Evolutionary conservation across 2,888 invertebrate species (phyloP), one percentile per base, ranked within the genome.

Genomic region (Phasia obesa): DNA sequence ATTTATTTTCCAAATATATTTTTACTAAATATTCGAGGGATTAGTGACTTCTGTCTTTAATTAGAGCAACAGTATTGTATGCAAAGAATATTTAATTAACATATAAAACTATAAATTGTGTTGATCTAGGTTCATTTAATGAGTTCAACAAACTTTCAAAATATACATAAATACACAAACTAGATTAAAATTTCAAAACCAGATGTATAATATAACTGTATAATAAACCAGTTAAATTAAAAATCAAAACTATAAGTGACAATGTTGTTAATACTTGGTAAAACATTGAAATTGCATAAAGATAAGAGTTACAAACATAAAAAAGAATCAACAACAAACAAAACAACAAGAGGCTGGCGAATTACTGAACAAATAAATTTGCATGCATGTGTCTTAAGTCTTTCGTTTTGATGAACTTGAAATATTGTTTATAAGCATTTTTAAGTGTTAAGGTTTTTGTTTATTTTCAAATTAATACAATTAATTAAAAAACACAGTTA

Each of bases 341-440:
- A 4, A 21, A n/a, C 0, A 49, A 13, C 21, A 5, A 23, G 4
- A 23, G 11, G 23, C 27, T 13, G 11, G 23, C 27, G 4, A 55
- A 7, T n/a, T 55, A 1, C 11, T 25, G 1, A 25, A n/a, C 19
- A 19, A 47, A 47, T 47, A 51, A 51, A 53, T 15, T 9, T 15
- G 42, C 51, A 44, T 27, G 62, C 55, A 38, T 60, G 57, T 75
- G 51, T 57, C 31, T 64, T 59, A 59, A 75, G 64, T 81, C 64
- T 74, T 80, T 74, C 4, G 53, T 25, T 62, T 71, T 55, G 9
- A n/a, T 15, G 6, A 13, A 2, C 15, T 42, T 38, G 6, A 15
- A 42, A 23, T 1, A 27, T 5, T 27, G 3, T 27, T 27, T 27
- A 27, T 5, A 5, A 5, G 4, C 9, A n/a, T 15, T n/a, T 35